Evolutionary conservation across 2,113 vertebrate genomes (phyloP).

Genomic region (Orthonyx spaldingii): DNA sequence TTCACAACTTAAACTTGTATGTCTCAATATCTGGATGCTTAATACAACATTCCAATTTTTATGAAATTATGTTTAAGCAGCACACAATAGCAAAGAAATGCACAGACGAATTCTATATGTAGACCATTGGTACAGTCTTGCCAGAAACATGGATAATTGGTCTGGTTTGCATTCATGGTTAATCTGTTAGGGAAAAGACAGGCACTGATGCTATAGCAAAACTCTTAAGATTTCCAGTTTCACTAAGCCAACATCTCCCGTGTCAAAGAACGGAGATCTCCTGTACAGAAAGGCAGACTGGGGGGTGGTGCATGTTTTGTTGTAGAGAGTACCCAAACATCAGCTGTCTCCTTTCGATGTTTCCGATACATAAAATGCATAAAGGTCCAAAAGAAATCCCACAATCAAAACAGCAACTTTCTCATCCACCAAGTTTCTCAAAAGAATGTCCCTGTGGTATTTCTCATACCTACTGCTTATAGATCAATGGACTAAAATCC

Average conservation of each 20-base stretch:
- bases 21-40: background rate
- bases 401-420: background rate
- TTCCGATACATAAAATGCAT: background rate
- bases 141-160: background rate
- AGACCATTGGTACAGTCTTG: background rate
- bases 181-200: background rate
- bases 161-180: background rate
- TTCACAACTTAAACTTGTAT: background rate
- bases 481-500: constrained; percentile 1
- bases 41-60: background rate
- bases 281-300: background rate
- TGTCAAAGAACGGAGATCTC: background rate
- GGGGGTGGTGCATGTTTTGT: background rate
- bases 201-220: background rate
- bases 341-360: background rate
- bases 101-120: background rate
- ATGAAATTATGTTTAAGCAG: background rate
- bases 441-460: background rate
- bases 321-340: background rate
- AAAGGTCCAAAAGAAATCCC: constrained; percentile 2
- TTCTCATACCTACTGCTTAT: background rate
- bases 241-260: background rate
- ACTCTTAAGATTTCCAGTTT: constrained; percentile 6
- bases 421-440: background rate
- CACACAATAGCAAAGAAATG: fast-evolving